Conservation (phyloP, 2,797 vertebrate genomes). For the Micrastur ruficollis region DNA sequence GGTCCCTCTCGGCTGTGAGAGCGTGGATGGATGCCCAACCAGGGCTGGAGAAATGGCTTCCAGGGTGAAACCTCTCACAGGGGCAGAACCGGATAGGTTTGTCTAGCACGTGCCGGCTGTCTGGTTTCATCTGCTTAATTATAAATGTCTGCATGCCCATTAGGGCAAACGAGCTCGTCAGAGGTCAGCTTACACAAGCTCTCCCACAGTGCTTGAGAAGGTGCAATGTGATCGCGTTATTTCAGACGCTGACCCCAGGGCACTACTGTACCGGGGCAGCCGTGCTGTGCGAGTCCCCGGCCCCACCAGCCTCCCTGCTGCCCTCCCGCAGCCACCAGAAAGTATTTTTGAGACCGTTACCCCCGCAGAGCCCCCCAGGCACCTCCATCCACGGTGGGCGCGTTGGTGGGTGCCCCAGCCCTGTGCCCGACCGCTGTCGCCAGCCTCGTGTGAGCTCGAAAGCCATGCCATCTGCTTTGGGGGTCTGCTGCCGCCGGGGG, state of each 20-base stretch:
- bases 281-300: accelerated
- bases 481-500: not conserved
- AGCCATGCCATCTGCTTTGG: accelerated
- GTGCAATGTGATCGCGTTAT: not conserved
- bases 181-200: not conserved
- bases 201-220: accelerated
- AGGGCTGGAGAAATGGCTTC: not conserved
- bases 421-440: accelerated
- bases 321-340: accelerated
- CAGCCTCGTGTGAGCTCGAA: accelerated
- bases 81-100: not conserved
- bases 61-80: not conserved
- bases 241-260: not conserved
- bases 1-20: not conserved
- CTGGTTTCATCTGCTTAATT: not conserved
- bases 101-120: not conserved
- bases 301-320: not conserved
- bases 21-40: accelerated
- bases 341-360: accelerated
- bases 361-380: not conserved
- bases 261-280: accelerated
- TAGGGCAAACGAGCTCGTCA: not conserved
- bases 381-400: not conserved
- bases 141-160: not conserved
- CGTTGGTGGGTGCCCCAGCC: not conserved